Evolutionary conservation across 1,140 invertebrate species (phyloP).

Genomic region (Penaeus indicus): DNA sequence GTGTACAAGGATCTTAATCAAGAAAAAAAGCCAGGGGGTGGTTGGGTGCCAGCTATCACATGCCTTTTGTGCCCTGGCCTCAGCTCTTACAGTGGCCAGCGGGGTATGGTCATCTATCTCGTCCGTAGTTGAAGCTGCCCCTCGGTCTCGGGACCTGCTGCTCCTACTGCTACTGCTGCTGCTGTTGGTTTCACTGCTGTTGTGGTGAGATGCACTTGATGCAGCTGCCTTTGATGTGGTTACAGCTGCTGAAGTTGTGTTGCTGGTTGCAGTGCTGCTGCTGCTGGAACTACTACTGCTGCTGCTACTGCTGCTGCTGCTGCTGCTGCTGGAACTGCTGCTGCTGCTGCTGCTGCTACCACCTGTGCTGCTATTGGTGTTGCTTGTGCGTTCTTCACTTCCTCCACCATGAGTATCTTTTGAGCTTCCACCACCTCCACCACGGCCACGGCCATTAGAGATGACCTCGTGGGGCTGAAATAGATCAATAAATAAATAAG

Average conservation of each 20-base stretch:
- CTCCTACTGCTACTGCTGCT: slow-evolving; percentile 39
- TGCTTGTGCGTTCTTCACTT: slow-evolving; percentile 27
- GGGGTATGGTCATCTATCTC: slow-evolving; percentile 55
- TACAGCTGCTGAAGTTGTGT: neutral
- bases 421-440: slow-evolving; percentile 55
- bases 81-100: slow-evolving; percentile 58
- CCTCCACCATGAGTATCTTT: slow-evolving; percentile 34
- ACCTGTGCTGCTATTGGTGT: slow-evolving; percentile 31
- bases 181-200: neutral
- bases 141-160: slow-evolving; percentile 40
- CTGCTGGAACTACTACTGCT: neutral
- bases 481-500: neutral
- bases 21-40: slow-evolving; percentile 40
- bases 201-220: too few species aligned
- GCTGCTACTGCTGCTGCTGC: neutral
- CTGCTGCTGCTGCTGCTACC: slow-evolving; percentile 35
- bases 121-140: slow-evolving; percentile 15
- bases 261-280: neutral
- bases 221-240: neutral
- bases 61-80: slow-evolving; percentile 62
- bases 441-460: slow-evolving; percentile 53
- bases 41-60: slow-evolving; percentile 56
- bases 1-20: slow-evolving; percentile 36
- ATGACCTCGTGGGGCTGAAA: slow-evolving; percentile 61
- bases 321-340: slow-evolving; percentile 29